Conservation (phyloP, 2,888 invertebrate species). For the Hydraecia micacea region DNA sequence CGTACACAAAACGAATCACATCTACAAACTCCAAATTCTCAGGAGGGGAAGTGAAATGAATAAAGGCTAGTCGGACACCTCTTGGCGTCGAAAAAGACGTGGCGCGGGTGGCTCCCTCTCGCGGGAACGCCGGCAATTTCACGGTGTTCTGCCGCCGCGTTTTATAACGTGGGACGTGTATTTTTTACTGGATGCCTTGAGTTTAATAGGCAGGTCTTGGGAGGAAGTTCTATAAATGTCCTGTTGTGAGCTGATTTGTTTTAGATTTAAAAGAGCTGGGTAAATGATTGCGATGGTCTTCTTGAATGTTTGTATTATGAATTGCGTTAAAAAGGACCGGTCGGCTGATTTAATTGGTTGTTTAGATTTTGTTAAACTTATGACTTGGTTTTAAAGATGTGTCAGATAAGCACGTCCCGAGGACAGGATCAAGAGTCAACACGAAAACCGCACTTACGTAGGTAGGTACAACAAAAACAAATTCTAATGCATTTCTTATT, state of each 20-base stretch:
- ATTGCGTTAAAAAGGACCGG: not conserved
- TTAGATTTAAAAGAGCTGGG: slow-evolving; percentile 12
- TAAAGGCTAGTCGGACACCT: slow-evolving; percentile 68
- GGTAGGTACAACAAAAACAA: slow-evolving; percentile 37
- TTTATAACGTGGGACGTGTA: slow-evolving; percentile 60
- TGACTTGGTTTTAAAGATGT: not conserved
- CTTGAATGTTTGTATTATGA: not conserved
- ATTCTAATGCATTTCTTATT: slow-evolving; percentile 58
- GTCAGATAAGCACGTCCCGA: not conserved
- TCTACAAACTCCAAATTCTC: slow-evolving; percentile 60
- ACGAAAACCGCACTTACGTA: slow-evolving; percentile 4
- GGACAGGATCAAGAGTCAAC: not conserved
- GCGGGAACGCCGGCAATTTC: slow-evolving; percentile 70
- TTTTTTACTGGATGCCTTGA: slow-evolving; percentile 57
- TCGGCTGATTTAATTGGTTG: not conserved
- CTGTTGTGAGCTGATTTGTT: slow-evolving; percentile 41
- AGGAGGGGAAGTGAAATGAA: slow-evolving; percentile 67
- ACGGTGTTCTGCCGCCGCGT: slow-evolving; percentile 68
- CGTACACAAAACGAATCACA: slow-evolving; percentile 63
- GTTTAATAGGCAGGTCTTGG: slow-evolving; percentile 65
- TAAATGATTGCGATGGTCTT: not conserved
- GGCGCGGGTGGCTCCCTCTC: slow-evolving; percentile 64
- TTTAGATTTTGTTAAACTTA: not conserved
- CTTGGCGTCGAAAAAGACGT: slow-evolving; percentile 66
- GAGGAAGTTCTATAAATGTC: slow-evolving; percentile 38